Evolutionary conservation across 2,113 vertebrate species (phyloP), one percentile per base, ranked within the genome.

Genomic region (Dromas ardeola): DNA sequence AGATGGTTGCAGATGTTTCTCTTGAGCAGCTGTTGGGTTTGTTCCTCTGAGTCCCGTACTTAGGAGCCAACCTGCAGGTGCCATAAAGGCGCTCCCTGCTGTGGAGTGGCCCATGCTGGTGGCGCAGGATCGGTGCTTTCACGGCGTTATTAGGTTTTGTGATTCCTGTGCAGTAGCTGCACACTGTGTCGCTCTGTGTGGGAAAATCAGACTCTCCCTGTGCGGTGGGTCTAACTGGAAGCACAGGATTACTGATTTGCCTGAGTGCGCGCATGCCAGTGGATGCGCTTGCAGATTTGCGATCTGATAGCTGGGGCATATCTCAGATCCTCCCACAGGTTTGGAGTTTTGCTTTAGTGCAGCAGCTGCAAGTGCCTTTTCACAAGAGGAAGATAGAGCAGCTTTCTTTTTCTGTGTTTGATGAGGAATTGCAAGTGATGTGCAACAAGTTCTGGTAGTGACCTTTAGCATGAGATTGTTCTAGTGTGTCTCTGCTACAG

Each of bases 91-190:
- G 5, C 27, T 73, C 12, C n/a, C 7, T 16, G 53, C 38, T n/a
- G 62, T 5, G 9, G 61, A 17, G 76, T 2, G 15, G 30, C 76
- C 32, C 13, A 0, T 5, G 0, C 11, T 9, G n/a, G 1, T 3
- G 36, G 34, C 2, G 1, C 53, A 13, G 66, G 26, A 10, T 10
- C 0, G 8, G 29, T 6, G 71, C 62, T 88, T 13, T 17, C 11
- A 4, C 5, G 5, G 19, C 1, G 0, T 5, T 2, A 0, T 0
- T 3, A 4, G 73, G 13, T 9, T 59, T 38, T 32, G 71, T 30
- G 62, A 9, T 45, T 53, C 30, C 69, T 13, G 26, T 29, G 83
- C 52, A 4, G 0, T 4, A 3, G 49, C 42, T 63, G 69, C 30
- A 9, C 2, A 0, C 23, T 20, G 15, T 2, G 26, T 9, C 66